These are phyloP conservation scores for Scrobipalpa atriplicella DNA, from an alignment of 2,888 invertebrate species.

Conservation along the genomic window DNA sequence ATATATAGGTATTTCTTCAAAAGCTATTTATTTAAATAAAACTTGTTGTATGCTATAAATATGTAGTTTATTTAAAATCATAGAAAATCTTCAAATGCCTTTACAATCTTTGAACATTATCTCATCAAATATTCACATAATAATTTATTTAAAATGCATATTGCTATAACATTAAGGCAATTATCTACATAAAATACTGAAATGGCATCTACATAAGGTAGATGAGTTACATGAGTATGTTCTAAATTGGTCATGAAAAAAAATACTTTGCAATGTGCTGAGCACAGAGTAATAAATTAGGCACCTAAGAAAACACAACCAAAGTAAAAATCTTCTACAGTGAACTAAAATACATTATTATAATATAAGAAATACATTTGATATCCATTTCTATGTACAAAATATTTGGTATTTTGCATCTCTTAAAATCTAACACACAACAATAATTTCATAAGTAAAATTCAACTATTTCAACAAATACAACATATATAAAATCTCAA, in stretches of 20 bases:
- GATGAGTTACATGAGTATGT: not conserved
- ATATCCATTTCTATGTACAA: constrained; percentile 9
- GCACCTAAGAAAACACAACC: not conserved
- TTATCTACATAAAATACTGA: constrained; percentile 26
- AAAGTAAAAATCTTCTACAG: constrained; percentile 1
- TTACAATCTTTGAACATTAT: constrained; percentile 24
- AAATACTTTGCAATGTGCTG: not conserved
- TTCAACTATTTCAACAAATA: constrained; percentile 1
- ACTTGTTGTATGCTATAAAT: constrained; percentile 34
- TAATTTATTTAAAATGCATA: constrained; percentile 23
- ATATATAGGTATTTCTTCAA: constrained; percentile 35
- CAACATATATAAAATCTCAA: constrained; percentile 15
- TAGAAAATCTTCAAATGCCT: constrained; percentile 36
- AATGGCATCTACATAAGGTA: constrained; percentile 21
- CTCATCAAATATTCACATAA: not conserved
- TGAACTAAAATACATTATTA: not conserved
- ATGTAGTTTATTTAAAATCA: constrained; percentile 39
- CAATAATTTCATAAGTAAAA: constrained; percentile 12
- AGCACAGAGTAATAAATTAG: not conserved
- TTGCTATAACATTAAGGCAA: constrained; percentile 25
- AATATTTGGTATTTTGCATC: constrained; percentile 22
- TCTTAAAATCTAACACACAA: constrained; percentile 11
- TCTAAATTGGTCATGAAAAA: constrained; percentile 5
- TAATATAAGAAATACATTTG: not conserved
- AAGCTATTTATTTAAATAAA: constrained; percentile 31